Evolutionary conservation across 2,113 vertebrate species (phyloP), one percentile per base, ranked within the genome.

Genomic region (Alosa alosa): DNA sequence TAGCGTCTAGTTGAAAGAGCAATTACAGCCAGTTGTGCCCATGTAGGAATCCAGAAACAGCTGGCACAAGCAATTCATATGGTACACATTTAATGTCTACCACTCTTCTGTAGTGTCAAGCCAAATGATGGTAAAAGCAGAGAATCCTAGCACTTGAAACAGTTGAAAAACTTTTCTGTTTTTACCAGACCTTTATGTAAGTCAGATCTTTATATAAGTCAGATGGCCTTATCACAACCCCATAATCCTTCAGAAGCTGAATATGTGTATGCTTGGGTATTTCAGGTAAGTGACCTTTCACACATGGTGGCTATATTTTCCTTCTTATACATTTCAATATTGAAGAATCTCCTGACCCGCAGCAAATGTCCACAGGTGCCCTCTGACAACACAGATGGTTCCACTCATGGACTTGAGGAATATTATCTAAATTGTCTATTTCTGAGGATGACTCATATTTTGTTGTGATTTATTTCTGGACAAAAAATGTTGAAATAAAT

Each of bases 401-500:
- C 31, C 72, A 15, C 72, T 78, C 72, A 78, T 78, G 36, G 36
- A 78, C 72, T 17, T 39, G 11, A 31, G 39, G 36, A 78, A 10
- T 36, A 78, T 78, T 15, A 78, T 78, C 72, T 78, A 36, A 75
- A 78, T 78, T 78, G 31, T 15, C 15, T 78, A 78, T 78, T 78
- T 11, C 31, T 39, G 11, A 17, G 31, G 6, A 13, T 7, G 72
- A 39, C 36, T 3, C 72, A 36, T 78, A 78, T 39, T 78, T 78
- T 11, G 11, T 11, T 39, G 25, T 11, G 1, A 78, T 31, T 78
- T 78, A 17, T 36, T 17, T 39, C 10, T 41, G 11, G 9, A 17
- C 36, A 41, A 17, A 41, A 17, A n/a, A 6, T 3, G 9, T 64
- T 64, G 20, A 3, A 72, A 72, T n/a, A n/a, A n/a, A n/a, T n/a